A percentile compares a stretch with the other conserved stretches of the same genome.
phyloP scores from a whole-genome alignment of 2,797 vertebrate genomes.

The Cichlasoma orientale region DNA sequence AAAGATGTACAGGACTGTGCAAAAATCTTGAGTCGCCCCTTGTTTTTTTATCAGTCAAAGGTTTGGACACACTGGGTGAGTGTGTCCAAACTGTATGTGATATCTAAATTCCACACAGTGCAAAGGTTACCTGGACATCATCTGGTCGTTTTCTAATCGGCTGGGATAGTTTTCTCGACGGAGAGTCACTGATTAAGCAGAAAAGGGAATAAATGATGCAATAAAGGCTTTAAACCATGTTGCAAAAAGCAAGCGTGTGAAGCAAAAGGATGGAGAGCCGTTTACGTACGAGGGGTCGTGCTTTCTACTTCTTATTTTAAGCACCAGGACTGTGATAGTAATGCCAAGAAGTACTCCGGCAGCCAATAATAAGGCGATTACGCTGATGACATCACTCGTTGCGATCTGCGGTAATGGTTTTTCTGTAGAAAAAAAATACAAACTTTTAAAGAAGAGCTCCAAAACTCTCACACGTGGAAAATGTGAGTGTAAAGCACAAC shows the following conservation, averaged over 20 bases:
- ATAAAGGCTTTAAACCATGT: background rate
- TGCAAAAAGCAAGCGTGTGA: background rate
- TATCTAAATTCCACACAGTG: slow-evolving; percentile 1
- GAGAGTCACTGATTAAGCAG: slow-evolving; percentile 57
- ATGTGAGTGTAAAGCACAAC: background rate
- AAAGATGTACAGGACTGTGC: background rate
- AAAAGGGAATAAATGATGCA: background rate
- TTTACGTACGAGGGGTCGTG: slow-evolving; percentile 82
- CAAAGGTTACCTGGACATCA: slow-evolving; percentile 68
- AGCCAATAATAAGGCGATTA: slow-evolving; percentile 84
- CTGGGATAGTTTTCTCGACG: slow-evolving; percentile 67
- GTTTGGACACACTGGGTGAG: no score
- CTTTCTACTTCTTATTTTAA: slow-evolving; percentile 81
- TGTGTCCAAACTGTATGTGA: background rate
- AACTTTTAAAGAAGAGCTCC: background rate
- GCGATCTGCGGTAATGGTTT: slow-evolving; percentile 85
- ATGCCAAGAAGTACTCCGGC: slow-evolving; percentile 82
- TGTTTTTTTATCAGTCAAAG: no score
- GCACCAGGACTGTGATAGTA: slow-evolving; percentile 81
- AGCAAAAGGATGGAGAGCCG: background rate
- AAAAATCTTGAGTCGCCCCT: background rate
- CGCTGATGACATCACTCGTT: slow-evolving; percentile 81
- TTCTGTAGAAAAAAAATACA: slow-evolving; percentile 75
- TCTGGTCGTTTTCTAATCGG: slow-evolving; percentile 72
- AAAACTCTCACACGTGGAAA: background rate